Percentiles rank a stretch among this genome's conserved stretches.
Evolutionary conservation across 2,113 vertebrate species (phyloP).

Genomic region (Sphyrna mokarran): DNA sequence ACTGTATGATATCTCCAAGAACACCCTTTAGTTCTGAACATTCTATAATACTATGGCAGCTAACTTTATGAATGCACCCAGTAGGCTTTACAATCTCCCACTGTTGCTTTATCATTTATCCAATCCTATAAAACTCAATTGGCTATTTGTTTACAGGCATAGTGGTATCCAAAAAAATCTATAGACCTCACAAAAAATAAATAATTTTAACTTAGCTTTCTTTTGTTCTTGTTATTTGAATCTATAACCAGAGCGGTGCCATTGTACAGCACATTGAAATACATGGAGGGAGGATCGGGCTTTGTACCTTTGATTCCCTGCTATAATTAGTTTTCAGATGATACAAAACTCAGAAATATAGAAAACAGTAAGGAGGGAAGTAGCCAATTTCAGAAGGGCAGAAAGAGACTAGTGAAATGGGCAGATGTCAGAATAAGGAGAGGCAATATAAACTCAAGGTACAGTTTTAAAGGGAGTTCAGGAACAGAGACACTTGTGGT

Average conservation of each 20-base stretch:
- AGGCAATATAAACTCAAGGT: background rate
- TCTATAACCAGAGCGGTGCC: background rate
- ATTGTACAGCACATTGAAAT: background rate
- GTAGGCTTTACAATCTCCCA: background rate
- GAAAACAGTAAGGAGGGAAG: background rate
- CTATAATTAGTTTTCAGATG: background rate
- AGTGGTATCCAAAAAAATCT: background rate
- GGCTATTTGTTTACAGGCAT: background rate
- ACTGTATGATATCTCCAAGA: background rate
- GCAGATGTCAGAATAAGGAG: background rate
- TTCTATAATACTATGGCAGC: background rate
- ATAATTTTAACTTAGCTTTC: background rate
- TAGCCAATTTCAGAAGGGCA: background rate
- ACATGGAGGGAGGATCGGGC: background rate
- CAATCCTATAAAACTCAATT: background rate
- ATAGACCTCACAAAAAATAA: background rate
- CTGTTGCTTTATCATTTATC: background rate
- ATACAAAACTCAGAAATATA: background rate
- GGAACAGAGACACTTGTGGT: background rate
- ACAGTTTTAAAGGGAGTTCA: background rate
- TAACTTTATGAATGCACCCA: background rate
- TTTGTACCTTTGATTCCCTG: background rate
- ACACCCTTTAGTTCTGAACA: background rate
- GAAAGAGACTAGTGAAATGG: background rate
- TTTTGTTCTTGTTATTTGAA: background rate